Conservation (phyloP, 1,140 invertebrate species). For the Psilanteris sp. region DNA sequence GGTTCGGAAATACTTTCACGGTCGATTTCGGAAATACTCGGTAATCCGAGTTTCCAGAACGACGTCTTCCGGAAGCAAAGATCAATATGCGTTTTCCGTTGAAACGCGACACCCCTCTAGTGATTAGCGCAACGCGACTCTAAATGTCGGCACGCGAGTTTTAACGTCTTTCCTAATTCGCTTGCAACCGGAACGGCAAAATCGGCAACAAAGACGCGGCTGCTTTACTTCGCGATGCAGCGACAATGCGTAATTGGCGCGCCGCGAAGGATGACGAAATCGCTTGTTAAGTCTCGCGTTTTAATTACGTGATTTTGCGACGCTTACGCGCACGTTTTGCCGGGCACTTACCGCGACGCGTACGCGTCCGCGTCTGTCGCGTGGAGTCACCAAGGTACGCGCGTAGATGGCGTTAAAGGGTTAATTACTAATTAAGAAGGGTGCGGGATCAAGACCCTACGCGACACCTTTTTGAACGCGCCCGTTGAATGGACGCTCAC, state of each 20-base stretch:
- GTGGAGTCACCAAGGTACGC: slow-evolving; percentile 61
- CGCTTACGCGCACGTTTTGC: slow-evolving; percentile 48
- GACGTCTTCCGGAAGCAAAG: no score
- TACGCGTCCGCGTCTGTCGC: slow-evolving; percentile 15
- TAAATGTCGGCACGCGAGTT: no score
- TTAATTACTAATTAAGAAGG: slow-evolving; percentile 81
- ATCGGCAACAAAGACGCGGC: no score
- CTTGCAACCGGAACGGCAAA: no score
- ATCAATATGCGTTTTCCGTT: no score
- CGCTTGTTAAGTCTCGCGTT: slow-evolving; percentile 69
- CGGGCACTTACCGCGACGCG: slow-evolving; percentile 22
- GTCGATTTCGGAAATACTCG: no score
- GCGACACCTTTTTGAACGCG: slow-evolving; percentile 78
- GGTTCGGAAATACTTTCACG: no score
- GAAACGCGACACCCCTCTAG: no score
- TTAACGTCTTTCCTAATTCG: no score
- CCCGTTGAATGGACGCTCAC: slow-evolving; percentile 76
- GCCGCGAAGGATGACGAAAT: slow-evolving; percentile 63
- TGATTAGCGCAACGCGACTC: no score
- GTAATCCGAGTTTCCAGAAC: no score
- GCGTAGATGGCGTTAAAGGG: slow-evolving; percentile 76
- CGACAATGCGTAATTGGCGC: slow-evolving; percentile 44
- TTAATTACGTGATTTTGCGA: slow-evolving; percentile 71
- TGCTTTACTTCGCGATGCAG: no score
- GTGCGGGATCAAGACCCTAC: slow-evolving; percentile 69